phyloP scores from a whole-genome alignment of 2,888 invertebrate genomes.

The Sepiola atlantica region DNA sequence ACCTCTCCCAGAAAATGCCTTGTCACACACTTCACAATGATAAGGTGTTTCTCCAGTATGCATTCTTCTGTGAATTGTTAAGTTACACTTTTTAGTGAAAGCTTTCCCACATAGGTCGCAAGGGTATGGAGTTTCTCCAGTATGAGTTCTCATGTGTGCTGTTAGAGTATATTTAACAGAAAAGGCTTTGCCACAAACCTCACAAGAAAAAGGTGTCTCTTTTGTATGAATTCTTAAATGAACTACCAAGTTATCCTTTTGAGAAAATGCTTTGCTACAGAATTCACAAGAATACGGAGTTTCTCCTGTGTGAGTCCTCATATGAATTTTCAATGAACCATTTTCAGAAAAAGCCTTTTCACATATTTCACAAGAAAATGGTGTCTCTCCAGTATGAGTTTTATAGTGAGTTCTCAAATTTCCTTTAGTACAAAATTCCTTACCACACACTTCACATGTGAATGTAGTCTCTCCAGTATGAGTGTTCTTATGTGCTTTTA shows the following conservation, averaged over 20 bases:
- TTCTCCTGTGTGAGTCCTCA: slow-evolving; percentile 34
- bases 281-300: slow-evolving; percentile 34
- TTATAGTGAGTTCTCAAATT: background rate
- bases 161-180: background rate
- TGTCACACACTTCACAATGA: slow-evolving; percentile 38
- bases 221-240: slow-evolving; percentile 33
- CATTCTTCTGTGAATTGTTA: slow-evolving; percentile 10
- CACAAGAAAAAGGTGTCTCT: background rate
- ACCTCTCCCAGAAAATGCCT: background rate
- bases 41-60: slow-evolving; percentile 44
- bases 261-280: slow-evolving; percentile 38
- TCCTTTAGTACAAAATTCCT: background rate
- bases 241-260: background rate
- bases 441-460: background rate
- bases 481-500: background rate
- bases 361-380: slow-evolving; percentile 51
- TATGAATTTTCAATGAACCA: slow-evolving; percentile 24
- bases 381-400: background rate
- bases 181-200: slow-evolving; percentile 40
- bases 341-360: slow-evolving; percentile 48
- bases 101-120: slow-evolving; percentile 35
- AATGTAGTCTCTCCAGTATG: slow-evolving; percentile 40
- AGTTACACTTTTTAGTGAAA: background rate
- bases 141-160: slow-evolving; percentile 37
- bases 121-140: slow-evolving; percentile 37